Percentiles rank a stretch among this genome's conserved stretches.
Evolutionary conservation across 2,113 vertebrate species (phyloP).

Genomic region (Alethe castanea): DNA sequence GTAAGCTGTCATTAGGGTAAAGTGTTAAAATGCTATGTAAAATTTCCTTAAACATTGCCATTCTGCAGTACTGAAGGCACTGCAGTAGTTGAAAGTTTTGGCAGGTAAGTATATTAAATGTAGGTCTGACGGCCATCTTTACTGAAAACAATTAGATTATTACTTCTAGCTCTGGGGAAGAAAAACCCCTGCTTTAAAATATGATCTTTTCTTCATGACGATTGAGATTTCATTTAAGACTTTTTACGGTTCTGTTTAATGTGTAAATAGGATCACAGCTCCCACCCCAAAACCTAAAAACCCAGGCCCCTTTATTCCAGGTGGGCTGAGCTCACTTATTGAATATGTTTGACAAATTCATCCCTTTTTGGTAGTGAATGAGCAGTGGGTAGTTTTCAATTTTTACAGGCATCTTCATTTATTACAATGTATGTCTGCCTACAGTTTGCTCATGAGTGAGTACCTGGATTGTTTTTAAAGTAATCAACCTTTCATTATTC

Average conservation of each 20-base stretch:
- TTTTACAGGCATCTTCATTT: background rate
- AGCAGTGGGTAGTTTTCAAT: background rate
- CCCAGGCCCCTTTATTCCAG: background rate
- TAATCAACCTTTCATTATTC: background rate
- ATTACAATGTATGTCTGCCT: background rate
- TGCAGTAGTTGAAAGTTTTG: background rate
- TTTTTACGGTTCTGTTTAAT: background rate
- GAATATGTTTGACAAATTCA: background rate
- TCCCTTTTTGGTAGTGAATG: background rate
- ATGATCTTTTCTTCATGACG: background rate
- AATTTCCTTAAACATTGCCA: background rate
- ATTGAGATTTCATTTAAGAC: background rate
- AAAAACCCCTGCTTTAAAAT: background rate
- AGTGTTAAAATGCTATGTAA: background rate
- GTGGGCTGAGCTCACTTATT: background rate
- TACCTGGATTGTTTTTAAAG: background rate
- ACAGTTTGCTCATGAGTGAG: background rate
- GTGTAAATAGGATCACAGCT: rapidly evolving
- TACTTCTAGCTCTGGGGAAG: background rate
- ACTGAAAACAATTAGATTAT: background rate
- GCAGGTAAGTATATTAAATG: background rate
- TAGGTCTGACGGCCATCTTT: background rate
- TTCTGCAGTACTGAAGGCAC: background rate
- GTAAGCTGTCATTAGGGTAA: background rate
- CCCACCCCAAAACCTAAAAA: background rate